Evolutionary conservation across 2,797 vertebrate species (phyloP), one percentile per base, ranked within the genome.

Genomic region (Paratrypauchen microcephalus): DNA sequence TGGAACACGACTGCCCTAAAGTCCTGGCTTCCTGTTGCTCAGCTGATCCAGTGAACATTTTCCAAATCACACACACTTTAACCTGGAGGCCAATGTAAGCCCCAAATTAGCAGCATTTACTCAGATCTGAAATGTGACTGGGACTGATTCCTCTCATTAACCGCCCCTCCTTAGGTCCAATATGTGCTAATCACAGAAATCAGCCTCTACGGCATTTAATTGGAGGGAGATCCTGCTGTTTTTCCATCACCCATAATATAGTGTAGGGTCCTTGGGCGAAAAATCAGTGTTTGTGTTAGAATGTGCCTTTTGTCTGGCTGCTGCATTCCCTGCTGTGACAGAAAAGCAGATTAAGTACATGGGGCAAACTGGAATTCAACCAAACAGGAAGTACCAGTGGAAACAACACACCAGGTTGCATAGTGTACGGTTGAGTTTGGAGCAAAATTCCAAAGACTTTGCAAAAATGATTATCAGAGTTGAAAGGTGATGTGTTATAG

Each of bases 181-280:
- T 77, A 47, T 71, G 52, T 24, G 65, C 68, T 76, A 71, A 83
- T 79, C 56, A 83, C 54, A 69, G n/a, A 66, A 77, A 82, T 80
- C 61, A 80, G 63, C 69, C 64, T 50, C 71, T 30, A 70, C 69
- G 50, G 48, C 18, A 59, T 73, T 68, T 74, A 63, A 73, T 24
- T 71, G 52, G 5, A 62, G 64, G 66, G 59, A 60, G 61, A 71
- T 60, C 11, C 55, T 30, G 60, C 28, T 21, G 30, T 45, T 64
- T 70, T 63, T 59, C 32, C 45, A 66, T 78, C 65, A 59, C 13
- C 32, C 32, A 7, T 54, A 61, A 66, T 24, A 26, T 56, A 61
- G 45, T 54, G 68, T 68, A 13, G 59, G 58, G 36, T 65, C 56
- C 23, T 67, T 24, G 48, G 26, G 70, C 52, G 48, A 32, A 60